Evolutionary conservation across 2,888 invertebrate species (phyloP), one percentile per base, ranked within the genome.

Genomic region (Lasioglossum zephyrum): DNA sequence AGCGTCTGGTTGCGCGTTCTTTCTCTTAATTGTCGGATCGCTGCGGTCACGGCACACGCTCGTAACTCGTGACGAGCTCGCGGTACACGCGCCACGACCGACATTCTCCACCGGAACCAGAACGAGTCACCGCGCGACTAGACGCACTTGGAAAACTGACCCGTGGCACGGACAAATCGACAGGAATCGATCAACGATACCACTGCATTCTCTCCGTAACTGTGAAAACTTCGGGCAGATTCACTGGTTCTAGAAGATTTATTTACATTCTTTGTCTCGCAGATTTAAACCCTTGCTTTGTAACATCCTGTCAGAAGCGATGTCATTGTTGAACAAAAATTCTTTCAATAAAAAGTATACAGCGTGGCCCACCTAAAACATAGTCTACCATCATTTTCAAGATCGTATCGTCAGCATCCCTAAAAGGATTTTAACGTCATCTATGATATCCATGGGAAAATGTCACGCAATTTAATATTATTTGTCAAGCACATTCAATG

Each of bases 21-120:
- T 90, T 85, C 78, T 41, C 73, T 84, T 79, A 81, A 91, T 90
- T 88, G 81, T 86, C 75, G 73, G 47, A 86, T 36, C 36, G 36
- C 66, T 36, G 66, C 66, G 66, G 63, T 63, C 63, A 63, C 63
- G 63, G 31, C 63, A 31, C 60, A 63, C 60, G 31, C 26, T 31
- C 31, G 26, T 31, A 63, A 63, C 60, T 60, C 60, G 60, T 26
- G 60, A 60, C 26, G 5, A 60, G 26, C 2, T 26, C 13, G 13
- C 13, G 13, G 60, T 26, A 31, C 60, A 63, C 57, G 57, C 57
- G 57, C n/a, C n/a, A 4, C 60, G 26, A 63, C 26, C 60, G 60
- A 31, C 60, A 31, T 63, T 63, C 16, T 63, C 63, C 26, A 63
- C 63, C 63, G 63, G 63, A 63, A 63, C 31, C 31, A 13, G 63